Evolutionary conservation across 1,140 invertebrate genomes (phyloP), one percentile per base, ranked within the genome.

Genomic region (Amphibalanus amphitrite): DNA sequence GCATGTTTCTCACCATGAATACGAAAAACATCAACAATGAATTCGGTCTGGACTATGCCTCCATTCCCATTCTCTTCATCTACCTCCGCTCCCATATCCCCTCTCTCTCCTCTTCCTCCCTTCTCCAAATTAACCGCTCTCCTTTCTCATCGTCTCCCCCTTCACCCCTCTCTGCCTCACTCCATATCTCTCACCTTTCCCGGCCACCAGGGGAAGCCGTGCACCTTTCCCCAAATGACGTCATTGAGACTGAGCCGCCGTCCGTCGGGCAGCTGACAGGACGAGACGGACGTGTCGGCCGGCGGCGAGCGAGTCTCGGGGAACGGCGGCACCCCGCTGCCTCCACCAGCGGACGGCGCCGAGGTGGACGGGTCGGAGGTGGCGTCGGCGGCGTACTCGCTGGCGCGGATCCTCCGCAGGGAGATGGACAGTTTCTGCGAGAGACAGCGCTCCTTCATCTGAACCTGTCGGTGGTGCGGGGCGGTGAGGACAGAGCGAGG

Each of bases 131-230:
- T n/a, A n/a, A n/a, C n/a, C n/a, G n/a, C n/a, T n/a, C n/a, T 20
- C 47, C 47, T 23, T 59, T 8, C 47, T 1, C 20, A 13, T 23
- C 13, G 6, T 59, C 1, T 3, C 47, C 13, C 47, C 17, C 6
- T 20, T 23, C 73, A 71, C 29, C 47, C n/a, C n/a, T n/a, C n/a
- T n/a, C n/a, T n/a, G n/a, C n/a, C 47, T 3, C 10, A 3, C 13
- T 20, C 47, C 47, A 17, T 3, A 8, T 3, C 17, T 20, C 47
- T 59, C 71, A 88, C 86, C 79, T 90, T 86, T 28, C 90, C 91
- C 0, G 91, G 91, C 91, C 91, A 93, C 90, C 91, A 93, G 0
- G 91, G 90, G 78, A 91, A 93, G 0, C 90, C 90, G 73, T 89
- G 87, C n/a, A 92, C 87, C 80, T 93, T 93, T 0, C 90, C 91